A percentile compares a stretch with the other conserved stretches of the same genome.
Evolutionary conservation across 2,888 invertebrate species (phyloP).

Genomic region (Rhagonycha fulva): DNA sequence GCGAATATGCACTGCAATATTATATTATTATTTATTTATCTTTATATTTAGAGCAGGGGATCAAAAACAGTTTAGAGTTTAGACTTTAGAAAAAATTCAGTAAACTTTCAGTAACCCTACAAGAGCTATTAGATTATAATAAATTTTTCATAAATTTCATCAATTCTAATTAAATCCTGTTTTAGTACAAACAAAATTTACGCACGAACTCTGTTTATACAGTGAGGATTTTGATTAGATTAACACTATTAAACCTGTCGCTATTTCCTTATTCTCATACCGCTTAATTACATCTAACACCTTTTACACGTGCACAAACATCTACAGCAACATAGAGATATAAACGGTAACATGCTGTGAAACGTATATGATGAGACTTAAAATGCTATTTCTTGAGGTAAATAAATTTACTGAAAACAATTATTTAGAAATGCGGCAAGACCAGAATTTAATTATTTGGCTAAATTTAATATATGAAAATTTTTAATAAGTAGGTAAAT

Average conservation of each 20-base stretch:
- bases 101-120: neutral
- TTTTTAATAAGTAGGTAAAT: too few relatives aligned
- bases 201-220: slow-evolving; percentile 19
- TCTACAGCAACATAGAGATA: neutral
- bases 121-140: neutral
- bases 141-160: neutral
- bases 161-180: neutral
- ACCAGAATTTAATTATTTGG: neutral
- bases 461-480: too few relatives aligned
- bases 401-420: neutral
- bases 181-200: neutral
- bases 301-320: neutral
- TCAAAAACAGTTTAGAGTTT: too few relatives aligned
- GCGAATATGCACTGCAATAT: too few relatives aligned
- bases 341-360: neutral
- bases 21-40: too few relatives aligned
- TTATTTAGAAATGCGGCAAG: neutral
- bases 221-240: slow-evolving; percentile 32
- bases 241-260: slow-evolving; percentile 30
- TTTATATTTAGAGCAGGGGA: too few relatives aligned
- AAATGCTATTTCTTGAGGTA: neutral
- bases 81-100: too few relatives aligned
- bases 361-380: neutral
- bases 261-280: slow-evolving; percentile 23
- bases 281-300: neutral